A percentile compares a stretch with the other conserved stretches of the same genome.
These are phyloP conservation scores for Ageneiosus marmoratus DNA, from an alignment of 2,113 vertebrate species.

Conservation along the genomic window DNA sequence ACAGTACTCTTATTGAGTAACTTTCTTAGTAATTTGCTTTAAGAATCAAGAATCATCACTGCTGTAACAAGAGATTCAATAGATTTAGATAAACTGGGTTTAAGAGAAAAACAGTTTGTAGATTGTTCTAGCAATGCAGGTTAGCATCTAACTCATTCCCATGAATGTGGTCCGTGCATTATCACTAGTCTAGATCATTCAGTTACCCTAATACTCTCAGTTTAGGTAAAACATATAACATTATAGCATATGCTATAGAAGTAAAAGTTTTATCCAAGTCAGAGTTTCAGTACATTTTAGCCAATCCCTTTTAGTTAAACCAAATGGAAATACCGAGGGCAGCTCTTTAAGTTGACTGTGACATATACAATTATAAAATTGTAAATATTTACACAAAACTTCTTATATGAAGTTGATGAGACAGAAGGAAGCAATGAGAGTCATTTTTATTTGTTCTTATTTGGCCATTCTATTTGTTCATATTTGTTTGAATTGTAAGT, in stretches of 20 bases:
- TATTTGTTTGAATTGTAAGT: background rate
- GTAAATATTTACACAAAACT: background rate
- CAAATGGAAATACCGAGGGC: too few species aligned
- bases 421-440: background rate
- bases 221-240: background rate
- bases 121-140: background rate
- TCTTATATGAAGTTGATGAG: background rate
- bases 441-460: background rate
- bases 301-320: background rate
- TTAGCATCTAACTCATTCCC: background rate
- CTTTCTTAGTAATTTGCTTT: background rate
- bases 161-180: background rate
- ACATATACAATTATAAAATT: background rate
- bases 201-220: background rate
- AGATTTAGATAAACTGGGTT: background rate
- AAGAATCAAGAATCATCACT: background rate
- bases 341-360: background rate
- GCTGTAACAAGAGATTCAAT: background rate
- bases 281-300: too few species aligned
- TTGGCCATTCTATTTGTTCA: too few species aligned
- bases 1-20: background rate
- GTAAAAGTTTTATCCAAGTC: too few species aligned
- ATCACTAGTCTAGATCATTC: background rate
- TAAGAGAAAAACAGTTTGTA: background rate
- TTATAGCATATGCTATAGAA: background rate